phyloP scores from a whole-genome alignment of 2,888 invertebrate species.

The Gymnocheta viridis region DNA sequence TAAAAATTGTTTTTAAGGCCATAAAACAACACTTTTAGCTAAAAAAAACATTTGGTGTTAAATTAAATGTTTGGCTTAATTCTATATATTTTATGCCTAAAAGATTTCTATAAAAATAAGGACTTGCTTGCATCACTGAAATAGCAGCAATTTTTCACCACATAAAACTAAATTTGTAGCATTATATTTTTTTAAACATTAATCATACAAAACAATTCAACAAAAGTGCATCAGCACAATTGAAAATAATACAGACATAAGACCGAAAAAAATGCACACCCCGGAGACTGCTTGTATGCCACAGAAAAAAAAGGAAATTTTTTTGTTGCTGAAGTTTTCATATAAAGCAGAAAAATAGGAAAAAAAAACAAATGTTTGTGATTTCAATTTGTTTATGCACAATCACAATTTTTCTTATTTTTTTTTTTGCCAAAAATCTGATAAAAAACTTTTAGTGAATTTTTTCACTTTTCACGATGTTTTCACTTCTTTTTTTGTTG shows the following conservation, averaged over 20 bases:
- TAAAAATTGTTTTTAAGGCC: neutral
- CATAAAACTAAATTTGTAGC: slow-evolving; percentile 8
- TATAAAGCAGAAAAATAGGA: neutral
- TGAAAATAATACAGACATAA: slow-evolving; percentile 45
- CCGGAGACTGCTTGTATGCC: slow-evolving; percentile 38
- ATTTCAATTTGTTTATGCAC: slow-evolving; percentile 69
- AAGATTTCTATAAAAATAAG: neutral
- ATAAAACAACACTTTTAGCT: neutral
- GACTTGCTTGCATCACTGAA: neutral
- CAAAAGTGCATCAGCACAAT: slow-evolving; percentile 57
- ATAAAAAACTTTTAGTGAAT: slow-evolving; percentile 37
- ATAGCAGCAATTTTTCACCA: neutral
- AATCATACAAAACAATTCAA: slow-evolving; percentile 54
- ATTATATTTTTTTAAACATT: slow-evolving; percentile 44
- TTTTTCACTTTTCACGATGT: slow-evolving; percentile 50
- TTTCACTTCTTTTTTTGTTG: slow-evolving; percentile 6
- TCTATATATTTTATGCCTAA: neutral
- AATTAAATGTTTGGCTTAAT: neutral
- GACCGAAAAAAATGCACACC: slow-evolving; percentile 20
- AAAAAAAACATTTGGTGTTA: neutral
- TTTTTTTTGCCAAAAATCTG: neutral
- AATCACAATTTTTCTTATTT: slow-evolving; percentile 61
- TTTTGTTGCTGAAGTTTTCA: neutral
- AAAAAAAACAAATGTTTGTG: slow-evolving; percentile 54
- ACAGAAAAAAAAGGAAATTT: neutral